Conservation (phyloP, 2,797 vertebrate genomes). For the Enteromius argenteus region DNA sequence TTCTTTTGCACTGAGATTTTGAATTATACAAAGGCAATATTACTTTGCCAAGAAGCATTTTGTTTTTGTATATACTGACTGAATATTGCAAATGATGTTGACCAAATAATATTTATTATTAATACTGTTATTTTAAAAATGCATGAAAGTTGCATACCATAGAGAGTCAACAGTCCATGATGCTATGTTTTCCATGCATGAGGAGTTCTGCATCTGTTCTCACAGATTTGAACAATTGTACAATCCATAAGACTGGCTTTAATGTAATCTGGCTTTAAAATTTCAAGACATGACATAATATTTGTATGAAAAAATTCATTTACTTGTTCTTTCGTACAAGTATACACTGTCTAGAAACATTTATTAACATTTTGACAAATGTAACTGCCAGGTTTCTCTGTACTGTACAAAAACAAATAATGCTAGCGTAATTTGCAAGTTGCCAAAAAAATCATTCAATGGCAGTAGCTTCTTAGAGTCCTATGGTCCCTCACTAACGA, state of each 20-base stretch:
- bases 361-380: neutral
- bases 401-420: slow-evolving; percentile 1
- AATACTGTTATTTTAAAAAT: slow-evolving; percentile 43
- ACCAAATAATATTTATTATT: slow-evolving; percentile 37
- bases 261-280: neutral
- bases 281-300: neutral
- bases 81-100: slow-evolving; percentile 43
- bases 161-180: slow-evolving; percentile 39
- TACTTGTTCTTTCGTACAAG: neutral
- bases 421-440: neutral
- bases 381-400: neutral
- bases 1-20: slow-evolving; percentile 53
- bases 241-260: neutral
- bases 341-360: neutral
- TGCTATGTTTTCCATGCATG: slow-evolving; percentile 56
- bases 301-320: neutral
- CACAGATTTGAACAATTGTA: slow-evolving; percentile 10
- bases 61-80: slow-evolving; percentile 26
- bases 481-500: neutral
- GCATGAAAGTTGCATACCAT: slow-evolving; percentile 54
- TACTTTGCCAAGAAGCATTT: slow-evolving; percentile 41
- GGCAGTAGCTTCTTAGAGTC: neutral
- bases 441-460: neutral
- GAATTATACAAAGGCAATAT: slow-evolving; percentile 44
- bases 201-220: slow-evolving; percentile 43